Evolutionary conservation across 1,140 invertebrate species (phyloP).

Genomic region (Trichonephila clavata): DNA sequence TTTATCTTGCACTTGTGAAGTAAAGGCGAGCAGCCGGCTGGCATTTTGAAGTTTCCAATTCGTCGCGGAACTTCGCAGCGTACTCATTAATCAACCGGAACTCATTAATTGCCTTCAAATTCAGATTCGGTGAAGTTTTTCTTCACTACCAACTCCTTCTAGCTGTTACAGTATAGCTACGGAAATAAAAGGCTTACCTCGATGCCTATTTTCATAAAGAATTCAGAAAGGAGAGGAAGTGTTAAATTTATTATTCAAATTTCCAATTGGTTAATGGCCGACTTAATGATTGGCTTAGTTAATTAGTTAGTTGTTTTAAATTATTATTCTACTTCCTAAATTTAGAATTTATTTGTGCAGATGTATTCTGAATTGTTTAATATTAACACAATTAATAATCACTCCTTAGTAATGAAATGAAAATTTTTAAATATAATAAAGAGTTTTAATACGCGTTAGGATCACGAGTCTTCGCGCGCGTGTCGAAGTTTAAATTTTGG

Average conservation of each 20-base stretch:
- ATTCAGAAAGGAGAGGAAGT: not conserved
- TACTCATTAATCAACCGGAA: conserved; percentile 72
- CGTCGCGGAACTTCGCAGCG: conserved; percentile 66
- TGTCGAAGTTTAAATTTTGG: too few relatives aligned
- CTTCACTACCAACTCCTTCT: conserved; percentile 54
- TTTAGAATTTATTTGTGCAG: too few relatives aligned
- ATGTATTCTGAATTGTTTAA: too few relatives aligned
- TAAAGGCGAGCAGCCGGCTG: conserved; percentile 52
- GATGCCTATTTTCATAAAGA: not conserved
- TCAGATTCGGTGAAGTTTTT: conserved; percentile 74
- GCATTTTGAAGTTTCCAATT: conserved; percentile 76
- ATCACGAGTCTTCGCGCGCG: too few relatives aligned
- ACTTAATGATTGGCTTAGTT: too few relatives aligned
- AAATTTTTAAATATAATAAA: too few relatives aligned
- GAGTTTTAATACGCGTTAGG: too few relatives aligned
- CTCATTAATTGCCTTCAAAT: conserved; percentile 77
- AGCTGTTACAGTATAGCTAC: conserved; percentile 37
- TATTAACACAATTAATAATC: too few relatives aligned
- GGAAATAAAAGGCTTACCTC: conserved; percentile 48
- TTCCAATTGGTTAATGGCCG: too few relatives aligned
- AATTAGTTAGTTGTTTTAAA: too few relatives aligned
- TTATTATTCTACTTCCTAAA: too few relatives aligned
- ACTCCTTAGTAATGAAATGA: too few relatives aligned
- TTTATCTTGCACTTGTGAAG: conserved; percentile 75
- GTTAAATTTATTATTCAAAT: not conserved